Conservation (phyloP, 2,113 vertebrate genomes). For the Lophura nycthemera region DNA sequence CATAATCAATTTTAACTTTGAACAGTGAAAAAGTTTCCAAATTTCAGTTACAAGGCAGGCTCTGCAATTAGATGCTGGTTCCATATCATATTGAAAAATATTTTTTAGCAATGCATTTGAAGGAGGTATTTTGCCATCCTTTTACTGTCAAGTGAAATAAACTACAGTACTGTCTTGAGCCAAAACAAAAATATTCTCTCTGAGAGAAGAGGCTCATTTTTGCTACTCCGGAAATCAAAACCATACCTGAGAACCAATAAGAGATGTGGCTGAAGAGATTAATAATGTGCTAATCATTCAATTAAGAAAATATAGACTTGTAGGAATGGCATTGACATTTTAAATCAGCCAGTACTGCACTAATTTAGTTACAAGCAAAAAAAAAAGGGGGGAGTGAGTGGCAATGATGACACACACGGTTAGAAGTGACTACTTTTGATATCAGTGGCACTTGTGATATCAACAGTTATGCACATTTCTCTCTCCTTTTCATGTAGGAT, state of each 20-base stretch:
- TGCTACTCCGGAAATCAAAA: background rate
- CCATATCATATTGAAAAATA: background rate
- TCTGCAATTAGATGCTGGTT: background rate
- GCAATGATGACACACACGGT: background rate
- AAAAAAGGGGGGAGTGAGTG: rapidly evolving
- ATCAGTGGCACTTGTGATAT: background rate
- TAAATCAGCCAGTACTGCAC: background rate
- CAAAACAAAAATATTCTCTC: background rate
- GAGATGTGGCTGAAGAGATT: background rate
- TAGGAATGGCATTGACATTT: background rate
- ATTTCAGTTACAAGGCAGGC: background rate
- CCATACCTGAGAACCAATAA: background rate
- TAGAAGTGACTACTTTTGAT: background rate
- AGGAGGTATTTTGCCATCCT: background rate
- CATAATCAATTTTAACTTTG: background rate
- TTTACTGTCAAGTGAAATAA: background rate
- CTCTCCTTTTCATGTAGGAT: background rate
- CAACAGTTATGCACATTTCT: background rate
- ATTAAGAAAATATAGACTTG: background rate
- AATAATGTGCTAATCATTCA: background rate
- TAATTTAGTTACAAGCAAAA: background rate
- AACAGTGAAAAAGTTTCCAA: background rate
- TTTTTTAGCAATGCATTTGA: background rate
- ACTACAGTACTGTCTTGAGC: background rate
- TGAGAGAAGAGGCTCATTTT: background rate